Conservation (phyloP, 2,113 vertebrate genomes). For the Apteryx owenii region DNA sequence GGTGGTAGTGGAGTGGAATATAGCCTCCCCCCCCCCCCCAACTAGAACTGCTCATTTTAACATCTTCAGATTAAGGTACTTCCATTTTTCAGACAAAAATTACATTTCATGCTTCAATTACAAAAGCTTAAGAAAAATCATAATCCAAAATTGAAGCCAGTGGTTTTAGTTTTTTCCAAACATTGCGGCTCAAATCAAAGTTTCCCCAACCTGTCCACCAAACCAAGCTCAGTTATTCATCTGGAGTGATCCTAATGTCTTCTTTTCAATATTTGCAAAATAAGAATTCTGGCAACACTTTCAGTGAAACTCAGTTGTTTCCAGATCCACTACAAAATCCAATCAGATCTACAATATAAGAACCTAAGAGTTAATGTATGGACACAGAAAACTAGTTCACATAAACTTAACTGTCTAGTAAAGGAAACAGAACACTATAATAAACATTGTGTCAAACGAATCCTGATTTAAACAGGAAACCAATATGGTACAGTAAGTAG, state of each 20-base stretch:
- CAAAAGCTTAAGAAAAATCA: neutral
- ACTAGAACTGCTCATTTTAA: neutral
- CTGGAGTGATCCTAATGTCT: neutral
- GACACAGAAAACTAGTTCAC: neutral
- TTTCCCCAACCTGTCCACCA: neutral
- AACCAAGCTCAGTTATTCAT: too few species aligned
- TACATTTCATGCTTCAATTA: neutral
- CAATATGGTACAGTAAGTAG: neutral
- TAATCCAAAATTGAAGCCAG: neutral
- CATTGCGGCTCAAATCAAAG: neutral
- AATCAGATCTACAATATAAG: neutral
- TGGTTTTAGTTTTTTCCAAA: neutral
- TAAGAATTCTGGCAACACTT: neutral
- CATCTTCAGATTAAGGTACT: neutral
- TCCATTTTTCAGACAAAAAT: neutral
- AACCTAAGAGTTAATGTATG: neutral
- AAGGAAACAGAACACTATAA: slow-evolving; percentile 16
- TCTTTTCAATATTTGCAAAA: neutral
- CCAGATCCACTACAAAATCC: neutral
- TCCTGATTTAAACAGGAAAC: slow-evolving; percentile 44
- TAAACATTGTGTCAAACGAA: neutral
- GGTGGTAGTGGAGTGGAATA: neutral
- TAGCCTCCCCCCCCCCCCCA: neutral
- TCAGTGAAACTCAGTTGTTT: neutral
- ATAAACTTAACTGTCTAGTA: neutral